Conservation (phyloP, 2,797 vertebrate species). For the Chiropotes sagulatus region DNA sequence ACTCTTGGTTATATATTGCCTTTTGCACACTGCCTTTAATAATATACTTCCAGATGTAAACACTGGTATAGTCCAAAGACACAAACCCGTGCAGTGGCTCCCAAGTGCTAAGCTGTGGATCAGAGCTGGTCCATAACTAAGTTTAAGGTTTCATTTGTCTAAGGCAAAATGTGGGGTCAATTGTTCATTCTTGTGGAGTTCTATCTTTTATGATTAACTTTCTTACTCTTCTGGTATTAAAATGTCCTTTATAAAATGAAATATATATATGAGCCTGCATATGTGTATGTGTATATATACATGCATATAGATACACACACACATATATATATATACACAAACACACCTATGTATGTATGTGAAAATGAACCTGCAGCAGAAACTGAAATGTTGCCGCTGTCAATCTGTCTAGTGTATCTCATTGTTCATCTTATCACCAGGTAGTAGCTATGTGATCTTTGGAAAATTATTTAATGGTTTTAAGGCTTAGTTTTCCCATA, state of each 20-base stretch:
- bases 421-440: neutral
- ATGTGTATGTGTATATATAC: no score
- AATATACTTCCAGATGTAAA: neutral
- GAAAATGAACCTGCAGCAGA: neutral
- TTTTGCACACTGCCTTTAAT: neutral
- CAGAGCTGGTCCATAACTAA: neutral
- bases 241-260: neutral
- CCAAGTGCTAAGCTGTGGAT: neutral
- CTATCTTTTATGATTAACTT: neutral
- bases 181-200: neutral
- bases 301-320: neutral
- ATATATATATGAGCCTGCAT: no score
- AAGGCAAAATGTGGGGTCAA: neutral
- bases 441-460: neutral
- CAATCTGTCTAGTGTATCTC: neutral
- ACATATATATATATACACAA: neutral
- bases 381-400: neutral
- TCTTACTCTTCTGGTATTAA: neutral
- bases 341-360: neutral
- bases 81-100: neutral
- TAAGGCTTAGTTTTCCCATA: constrained; percentile 6
- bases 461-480: neutral
- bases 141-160: neutral
- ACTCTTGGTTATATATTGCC: neutral
- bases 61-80: neutral